These are phyloP conservation scores for Vireo griseus DNA, from an alignment of 2,797 vertebrate species.

Conservation along the genomic window DNA sequence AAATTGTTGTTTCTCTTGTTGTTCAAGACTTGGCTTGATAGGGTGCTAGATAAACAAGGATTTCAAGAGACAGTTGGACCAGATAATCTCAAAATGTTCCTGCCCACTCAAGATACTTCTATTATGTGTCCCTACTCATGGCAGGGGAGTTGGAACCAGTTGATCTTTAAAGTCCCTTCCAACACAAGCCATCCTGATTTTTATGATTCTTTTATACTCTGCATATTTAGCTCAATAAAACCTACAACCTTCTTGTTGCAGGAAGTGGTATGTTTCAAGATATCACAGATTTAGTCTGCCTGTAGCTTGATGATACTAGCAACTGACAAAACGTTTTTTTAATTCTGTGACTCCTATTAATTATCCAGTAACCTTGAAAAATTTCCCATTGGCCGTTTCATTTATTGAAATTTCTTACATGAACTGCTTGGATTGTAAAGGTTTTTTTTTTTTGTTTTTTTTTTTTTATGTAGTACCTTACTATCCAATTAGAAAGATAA, in stretches of 20 bases:
- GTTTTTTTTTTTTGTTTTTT: background rate
- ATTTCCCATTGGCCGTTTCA: background rate
- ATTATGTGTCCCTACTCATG: background rate
- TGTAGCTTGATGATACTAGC: background rate
- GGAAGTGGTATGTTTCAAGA: background rate
- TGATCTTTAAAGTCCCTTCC: background rate
- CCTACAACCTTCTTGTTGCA: background rate
- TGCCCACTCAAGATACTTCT: background rate
- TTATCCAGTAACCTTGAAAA: conserved; percentile 15
- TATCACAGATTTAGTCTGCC: background rate
- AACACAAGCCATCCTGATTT: background rate
- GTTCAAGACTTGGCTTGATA: background rate
- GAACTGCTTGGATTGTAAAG: background rate
- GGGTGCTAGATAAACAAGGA: background rate
- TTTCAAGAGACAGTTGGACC: background rate
- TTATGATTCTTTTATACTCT: background rate
- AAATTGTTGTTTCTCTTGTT: background rate
- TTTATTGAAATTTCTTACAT: conserved; percentile 6
- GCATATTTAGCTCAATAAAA: background rate
- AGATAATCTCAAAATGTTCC: background rate
- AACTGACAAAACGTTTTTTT: background rate
- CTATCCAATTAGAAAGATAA: conserved; percentile 59
- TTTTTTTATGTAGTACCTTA: background rate
- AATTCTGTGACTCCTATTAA: background rate
- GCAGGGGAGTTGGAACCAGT: background rate